phyloP scores from a whole-genome alignment of 2,113 vertebrate genomes.

The Pterocles gutturalis region DNA sequence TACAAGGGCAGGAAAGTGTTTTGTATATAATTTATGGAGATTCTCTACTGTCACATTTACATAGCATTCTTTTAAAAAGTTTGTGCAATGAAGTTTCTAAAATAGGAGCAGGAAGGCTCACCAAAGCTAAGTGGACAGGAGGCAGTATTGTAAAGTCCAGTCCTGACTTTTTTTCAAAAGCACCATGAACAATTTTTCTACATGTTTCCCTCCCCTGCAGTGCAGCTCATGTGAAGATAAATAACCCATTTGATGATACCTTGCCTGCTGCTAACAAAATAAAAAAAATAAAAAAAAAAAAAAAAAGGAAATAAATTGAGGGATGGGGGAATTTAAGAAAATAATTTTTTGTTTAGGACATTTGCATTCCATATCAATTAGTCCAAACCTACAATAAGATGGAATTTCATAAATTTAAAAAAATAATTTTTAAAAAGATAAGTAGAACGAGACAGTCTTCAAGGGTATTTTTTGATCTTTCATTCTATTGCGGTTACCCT shows the following conservation, averaged over 20 bases:
- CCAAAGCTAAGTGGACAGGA: neutral
- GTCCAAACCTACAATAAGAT: neutral
- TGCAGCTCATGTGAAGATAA: neutral
- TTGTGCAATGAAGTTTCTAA: neutral
- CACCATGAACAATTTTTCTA: neutral
- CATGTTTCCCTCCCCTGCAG: neutral
- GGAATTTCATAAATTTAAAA: neutral
- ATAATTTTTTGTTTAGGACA: neutral
- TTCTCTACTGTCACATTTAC: neutral
- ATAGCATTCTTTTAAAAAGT: neutral
- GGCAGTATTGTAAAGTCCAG: neutral
- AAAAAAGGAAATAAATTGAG: rapidly evolving
- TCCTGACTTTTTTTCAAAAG: neutral
- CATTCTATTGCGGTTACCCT: neutral
- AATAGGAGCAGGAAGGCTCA: neutral
- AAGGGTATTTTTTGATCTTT: neutral
- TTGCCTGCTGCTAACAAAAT: neutral
- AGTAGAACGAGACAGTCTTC: neutral
- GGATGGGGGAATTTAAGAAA: neutral
- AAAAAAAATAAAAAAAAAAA: too few species aligned
- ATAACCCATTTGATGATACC: neutral
- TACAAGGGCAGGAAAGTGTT: neutral
- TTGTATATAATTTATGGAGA: neutral
- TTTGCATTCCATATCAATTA: neutral
- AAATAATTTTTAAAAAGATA: too few species aligned